A percentile compares a stretch with the other conserved stretches of the same genome.
Evolutionary conservation across 2,797 vertebrate genomes (phyloP).

Genomic region (Megalops cyprinoides): DNA sequence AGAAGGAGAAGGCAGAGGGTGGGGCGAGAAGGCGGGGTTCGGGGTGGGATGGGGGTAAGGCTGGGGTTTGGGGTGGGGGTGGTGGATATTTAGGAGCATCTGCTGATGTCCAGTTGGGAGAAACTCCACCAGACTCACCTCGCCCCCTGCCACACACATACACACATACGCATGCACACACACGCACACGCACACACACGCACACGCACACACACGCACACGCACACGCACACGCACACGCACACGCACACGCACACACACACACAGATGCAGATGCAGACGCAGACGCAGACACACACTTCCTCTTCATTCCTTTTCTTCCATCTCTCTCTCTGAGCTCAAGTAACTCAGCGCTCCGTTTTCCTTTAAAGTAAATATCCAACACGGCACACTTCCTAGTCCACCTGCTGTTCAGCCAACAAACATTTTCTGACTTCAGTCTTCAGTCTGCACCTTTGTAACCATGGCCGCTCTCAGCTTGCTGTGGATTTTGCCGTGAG

Average conservation of each 20-base stretch:
- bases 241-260: background rate
- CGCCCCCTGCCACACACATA: background rate
- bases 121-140: conserved; percentile 15
- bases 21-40: conserved; percentile 16
- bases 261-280: too few species aligned
- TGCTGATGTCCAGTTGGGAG: background rate
- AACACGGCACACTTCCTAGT: background rate
- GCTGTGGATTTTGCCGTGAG: conserved; percentile 27
- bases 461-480: background rate
- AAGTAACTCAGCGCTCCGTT: background rate
- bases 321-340: conserved; percentile 14
- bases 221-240: background rate
- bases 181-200: background rate
- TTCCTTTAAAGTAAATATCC: background rate
- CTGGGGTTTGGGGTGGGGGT: background rate
- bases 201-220: background rate
- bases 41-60: conserved; percentile 42
- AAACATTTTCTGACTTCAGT: background rate
- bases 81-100: conserved; percentile 31
- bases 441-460: background rate
- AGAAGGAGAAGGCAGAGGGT: conserved; percentile 22
- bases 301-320: background rate
- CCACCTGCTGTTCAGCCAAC: background rate
- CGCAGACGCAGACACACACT: background rate
- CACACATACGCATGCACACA: background rate